These are phyloP conservation scores for Pollenia griseotomentosa DNA, from an alignment of 2,888 invertebrate species.

Conservation along the genomic window DNA sequence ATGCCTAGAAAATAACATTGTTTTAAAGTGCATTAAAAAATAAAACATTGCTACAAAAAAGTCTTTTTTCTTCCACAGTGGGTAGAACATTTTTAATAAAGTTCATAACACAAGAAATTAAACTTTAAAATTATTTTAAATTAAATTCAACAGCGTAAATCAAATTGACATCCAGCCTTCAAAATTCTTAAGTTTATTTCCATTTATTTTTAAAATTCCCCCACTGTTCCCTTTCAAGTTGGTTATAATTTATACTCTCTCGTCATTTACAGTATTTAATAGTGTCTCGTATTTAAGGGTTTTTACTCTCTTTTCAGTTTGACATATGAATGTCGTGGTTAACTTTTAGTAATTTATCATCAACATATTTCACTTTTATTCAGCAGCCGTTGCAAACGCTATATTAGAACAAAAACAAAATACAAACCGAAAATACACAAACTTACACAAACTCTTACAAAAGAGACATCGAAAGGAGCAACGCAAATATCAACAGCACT, in stretches of 20 bases:
- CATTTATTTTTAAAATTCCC: not conserved
- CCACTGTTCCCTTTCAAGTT: conserved; percentile 5
- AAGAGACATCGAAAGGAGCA: conserved; percentile 43
- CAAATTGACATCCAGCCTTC: not conserved
- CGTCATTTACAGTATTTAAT: conserved; percentile 56
- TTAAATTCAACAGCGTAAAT: too few relatives aligned
- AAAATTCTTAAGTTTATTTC: not conserved
- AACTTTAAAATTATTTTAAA: too few relatives aligned
- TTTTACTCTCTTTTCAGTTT: conserved; percentile 50
- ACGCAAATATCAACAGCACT: conserved; percentile 53
- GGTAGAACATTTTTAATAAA: too few relatives aligned
- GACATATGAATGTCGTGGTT: conserved; percentile 73
- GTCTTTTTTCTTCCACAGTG: not conserved
- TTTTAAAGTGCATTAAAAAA: conserved; percentile 32
- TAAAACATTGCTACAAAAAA: not conserved
- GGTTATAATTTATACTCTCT: conserved; percentile 19
- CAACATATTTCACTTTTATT: conserved; percentile 68
- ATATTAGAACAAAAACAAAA: conserved; percentile 8
- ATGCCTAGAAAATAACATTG: conserved; percentile 48
- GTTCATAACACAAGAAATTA: too few relatives aligned
- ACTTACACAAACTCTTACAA: conserved; percentile 14
- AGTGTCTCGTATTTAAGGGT: conserved; percentile 52
- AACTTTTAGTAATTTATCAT: conserved; percentile 72
- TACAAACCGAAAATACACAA: not conserved
- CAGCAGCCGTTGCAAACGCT: conserved; percentile 39